Base-by-base conservation (phyloP, 1,140 invertebrate species). In the Popillia japonica region DNA sequence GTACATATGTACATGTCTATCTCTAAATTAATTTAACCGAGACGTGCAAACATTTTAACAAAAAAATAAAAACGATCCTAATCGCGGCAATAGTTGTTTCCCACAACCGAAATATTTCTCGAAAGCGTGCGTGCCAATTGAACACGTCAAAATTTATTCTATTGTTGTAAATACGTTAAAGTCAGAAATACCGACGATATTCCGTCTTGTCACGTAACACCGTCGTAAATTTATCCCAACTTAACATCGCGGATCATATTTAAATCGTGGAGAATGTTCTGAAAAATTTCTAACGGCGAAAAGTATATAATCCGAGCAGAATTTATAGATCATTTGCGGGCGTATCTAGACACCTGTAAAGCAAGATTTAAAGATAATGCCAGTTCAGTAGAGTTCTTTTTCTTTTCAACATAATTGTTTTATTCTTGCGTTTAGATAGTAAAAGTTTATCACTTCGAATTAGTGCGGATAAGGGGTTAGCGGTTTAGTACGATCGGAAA, bases 81-180 rank as follows among this genome's bases (percentile, higher is more conserved):
- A n/a, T n/a, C n/a, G n/a, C n/a, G n/a, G n/a, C n/a, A n/a, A n/a
- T n/a, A n/a, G n/a, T n/a, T n/a, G n/a, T n/a, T n/a, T n/a, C n/a
- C n/a, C n/a, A n/a, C n/a, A n/a, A n/a, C n/a, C n/a, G n/a, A n/a
- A n/a, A n/a, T n/a, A n/a, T n/a, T n/a, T n/a, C n/a, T n/a, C n/a
- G n/a, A 34, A 34, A 34, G 17, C 48, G 17, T 55, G 48, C 48
- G 48, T 55, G 48, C 48, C 48, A 55, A 55, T 55, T 55, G 48
- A 55, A 55, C 48, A 55, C 48, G 14, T 55, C 48, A 17, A 55
- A 55, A 55, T 55, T 55, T 55, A 55, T 55, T 55, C 48, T 3
- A 14, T 17, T 55, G 17, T 17, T 55, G 17, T 55, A 55, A 55
- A 55, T 55, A 55, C 11, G 14, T n/a, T 14, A 55, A 17, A 10